Conservation (phyloP, 2,797 vertebrate species). For the Rachycentron canadum region DNA sequence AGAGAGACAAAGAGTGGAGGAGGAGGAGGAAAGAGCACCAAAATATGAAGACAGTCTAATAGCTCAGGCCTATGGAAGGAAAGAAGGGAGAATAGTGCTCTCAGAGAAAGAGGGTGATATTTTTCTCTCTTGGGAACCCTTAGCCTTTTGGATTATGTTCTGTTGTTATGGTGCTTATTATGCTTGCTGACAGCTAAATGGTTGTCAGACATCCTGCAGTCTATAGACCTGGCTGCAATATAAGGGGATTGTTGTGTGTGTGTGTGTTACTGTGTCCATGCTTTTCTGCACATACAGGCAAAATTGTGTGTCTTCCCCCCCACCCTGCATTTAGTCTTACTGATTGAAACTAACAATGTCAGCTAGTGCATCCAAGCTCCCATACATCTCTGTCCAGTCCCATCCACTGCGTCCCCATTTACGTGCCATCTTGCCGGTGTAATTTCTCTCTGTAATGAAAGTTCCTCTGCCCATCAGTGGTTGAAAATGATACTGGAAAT, state of each 20-base stretch:
- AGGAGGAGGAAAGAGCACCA: neutral
- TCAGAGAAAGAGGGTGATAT: constrained; percentile 33
- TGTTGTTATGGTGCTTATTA: constrained; percentile 62
- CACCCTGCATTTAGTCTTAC: constrained; percentile 7
- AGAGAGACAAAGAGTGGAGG: constrained; percentile 44
- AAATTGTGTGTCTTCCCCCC: neutral
- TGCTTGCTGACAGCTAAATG: constrained; percentile 62
- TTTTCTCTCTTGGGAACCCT: constrained; percentile 46
- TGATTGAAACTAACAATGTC: constrained; percentile 68
- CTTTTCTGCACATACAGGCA: neutral
- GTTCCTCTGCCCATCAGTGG: constrained; percentile 81
- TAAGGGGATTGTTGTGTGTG: constrained; percentile 25
- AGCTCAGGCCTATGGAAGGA: constrained; percentile 49
- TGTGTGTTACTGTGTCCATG: neutral
- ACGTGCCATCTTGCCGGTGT: constrained; percentile 61
- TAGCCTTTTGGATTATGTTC: constrained; percentile 55
- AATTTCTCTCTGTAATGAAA: constrained; percentile 84
- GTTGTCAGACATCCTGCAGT: constrained; percentile 39
- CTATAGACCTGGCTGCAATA: constrained; percentile 37
- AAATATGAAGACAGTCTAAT: constrained; percentile 54
- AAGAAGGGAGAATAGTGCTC: constrained; percentile 36
- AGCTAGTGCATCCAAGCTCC: constrained; percentile 63
- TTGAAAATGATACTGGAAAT: constrained; percentile 84
- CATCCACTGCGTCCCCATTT: constrained; percentile 60
- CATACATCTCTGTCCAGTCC: constrained; percentile 76